Conservation (phyloP, 2,888 invertebrate genomes). For the Cataglyphis albicans region DNA sequence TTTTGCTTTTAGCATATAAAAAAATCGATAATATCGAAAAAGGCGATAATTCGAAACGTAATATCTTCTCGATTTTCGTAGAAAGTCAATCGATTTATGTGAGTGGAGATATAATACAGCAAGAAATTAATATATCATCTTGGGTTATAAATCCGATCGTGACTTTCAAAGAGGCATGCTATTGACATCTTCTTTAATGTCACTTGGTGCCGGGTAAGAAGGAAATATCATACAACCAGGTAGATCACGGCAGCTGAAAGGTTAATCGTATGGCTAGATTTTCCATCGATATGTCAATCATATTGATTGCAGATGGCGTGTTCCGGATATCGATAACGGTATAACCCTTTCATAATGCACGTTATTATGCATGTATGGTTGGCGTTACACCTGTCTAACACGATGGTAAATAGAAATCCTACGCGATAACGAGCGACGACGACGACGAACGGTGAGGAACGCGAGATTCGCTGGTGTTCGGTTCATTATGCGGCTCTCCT, state of each 20-base stretch:
- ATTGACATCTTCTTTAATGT: slow-evolving; percentile 36
- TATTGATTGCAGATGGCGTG: slow-evolving; percentile 61
- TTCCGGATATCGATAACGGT: slow-evolving; percentile 75
- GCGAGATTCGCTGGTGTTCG: slow-evolving; percentile 54
- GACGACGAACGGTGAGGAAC: slow-evolving; percentile 58
- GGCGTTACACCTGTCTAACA: slow-evolving; percentile 73
- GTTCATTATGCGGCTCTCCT: slow-evolving; percentile 45
- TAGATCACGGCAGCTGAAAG: slow-evolving; percentile 31
- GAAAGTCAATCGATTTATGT: not conserved
- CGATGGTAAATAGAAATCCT: slow-evolving; percentile 73
- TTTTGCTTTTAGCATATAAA: not conserved
- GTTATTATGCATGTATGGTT: slow-evolving; percentile 67
- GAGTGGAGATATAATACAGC: no score
- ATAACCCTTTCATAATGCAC: slow-evolving; percentile 3
- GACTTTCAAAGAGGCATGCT: slow-evolving; percentile 32
- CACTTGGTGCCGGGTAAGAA: slow-evolving; percentile 1
- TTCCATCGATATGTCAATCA: slow-evolving; percentile 65
- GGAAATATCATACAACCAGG: slow-evolving; percentile 14
- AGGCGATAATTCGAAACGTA: not conserved
- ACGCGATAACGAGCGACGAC: slow-evolving; percentile 71
- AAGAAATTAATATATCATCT: not conserved
- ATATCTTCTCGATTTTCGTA: not conserved
- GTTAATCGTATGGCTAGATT: slow-evolving; percentile 58
- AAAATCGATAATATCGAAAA: not conserved
- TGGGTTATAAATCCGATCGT: not conserved